Conservation (phyloP, 1,140 invertebrate species). For the Panagrolaimus sp. region DNA sequence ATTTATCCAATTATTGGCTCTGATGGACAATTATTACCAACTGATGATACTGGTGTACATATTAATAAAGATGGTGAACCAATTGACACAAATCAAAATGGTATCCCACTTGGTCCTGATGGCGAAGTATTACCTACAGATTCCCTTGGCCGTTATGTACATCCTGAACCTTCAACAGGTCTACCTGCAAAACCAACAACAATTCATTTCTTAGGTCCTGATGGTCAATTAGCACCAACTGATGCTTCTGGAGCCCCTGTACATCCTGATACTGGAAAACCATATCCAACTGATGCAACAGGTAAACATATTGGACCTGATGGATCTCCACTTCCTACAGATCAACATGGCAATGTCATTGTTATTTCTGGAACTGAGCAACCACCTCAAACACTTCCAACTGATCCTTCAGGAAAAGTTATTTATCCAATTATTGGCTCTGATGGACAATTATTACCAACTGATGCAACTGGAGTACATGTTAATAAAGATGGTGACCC, state of each 20-base stretch:
- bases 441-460: conserved; percentile 1
- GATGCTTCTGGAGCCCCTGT: conserved; percentile 12
- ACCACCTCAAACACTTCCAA: not conserved
- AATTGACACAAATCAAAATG: too few species aligned
- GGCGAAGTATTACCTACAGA: not conserved
- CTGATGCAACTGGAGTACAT: not conserved
- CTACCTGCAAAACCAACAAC: too few species aligned
- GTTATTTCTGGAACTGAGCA: not conserved
- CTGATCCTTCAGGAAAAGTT: not conserved
- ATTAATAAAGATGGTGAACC: too few species aligned
- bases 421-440: not conserved
- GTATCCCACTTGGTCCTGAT: too few species aligned
- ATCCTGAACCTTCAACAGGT: too few species aligned
- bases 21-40: too few species aligned
- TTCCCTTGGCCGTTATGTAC: not conserved
- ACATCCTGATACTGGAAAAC: conserved; percentile 24
- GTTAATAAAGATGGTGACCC: not conserved
- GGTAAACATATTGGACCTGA: conserved; percentile 36
- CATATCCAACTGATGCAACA: conserved; percentile 40
- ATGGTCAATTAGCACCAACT: conserved; percentile 47
- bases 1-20: too few species aligned
- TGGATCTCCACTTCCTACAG: conserved; percentile 39
- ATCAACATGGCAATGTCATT: conserved; percentile 29
- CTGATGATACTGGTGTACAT: too few species aligned
- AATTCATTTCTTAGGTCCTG: conserved; percentile 33